Evolutionary conservation across 2,888 invertebrate species (phyloP).

Genomic region (Celastrina argiolus): DNA sequence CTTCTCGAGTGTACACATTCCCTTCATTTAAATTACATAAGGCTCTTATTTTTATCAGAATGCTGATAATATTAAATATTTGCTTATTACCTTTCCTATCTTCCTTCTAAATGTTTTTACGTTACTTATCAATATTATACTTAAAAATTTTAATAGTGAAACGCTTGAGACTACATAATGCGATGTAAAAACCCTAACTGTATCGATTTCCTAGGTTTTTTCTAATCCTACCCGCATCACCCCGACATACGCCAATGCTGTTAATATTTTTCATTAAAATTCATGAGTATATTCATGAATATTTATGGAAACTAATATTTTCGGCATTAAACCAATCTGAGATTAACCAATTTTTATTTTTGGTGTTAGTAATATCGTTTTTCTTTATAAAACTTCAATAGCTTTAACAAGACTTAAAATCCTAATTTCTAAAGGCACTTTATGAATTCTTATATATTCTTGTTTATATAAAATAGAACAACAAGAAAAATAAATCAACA

Average conservation of each 20-base stretch:
- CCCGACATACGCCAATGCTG: not conserved
- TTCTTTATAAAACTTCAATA: no score
- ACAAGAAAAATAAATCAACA: not conserved
- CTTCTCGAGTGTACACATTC: not conserved
- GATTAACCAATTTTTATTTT: not conserved
- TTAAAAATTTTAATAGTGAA: not conserved
- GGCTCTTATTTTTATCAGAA: not conserved
- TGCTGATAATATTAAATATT: not conserved
- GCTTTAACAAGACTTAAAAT: no score
- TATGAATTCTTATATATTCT: not conserved
- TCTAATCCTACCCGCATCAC: not conserved
- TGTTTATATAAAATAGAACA: not conserved
- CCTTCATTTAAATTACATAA: not conserved
- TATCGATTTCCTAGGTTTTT: not conserved
- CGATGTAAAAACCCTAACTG: not conserved
- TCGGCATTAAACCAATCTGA: not conserved
- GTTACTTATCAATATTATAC: not conserved
- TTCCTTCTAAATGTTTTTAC: conserved; percentile 1
- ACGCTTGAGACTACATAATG: not conserved
- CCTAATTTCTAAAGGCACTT: not conserved
- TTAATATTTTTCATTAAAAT: conserved; percentile 7
- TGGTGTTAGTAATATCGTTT: not conserved
- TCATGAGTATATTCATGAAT: not conserved
- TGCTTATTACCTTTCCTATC: not conserved
- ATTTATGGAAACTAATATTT: not conserved